phyloP scores from a whole-genome alignment of 2,888 invertebrate genomes.

The Punctoribates punctum region DNA sequence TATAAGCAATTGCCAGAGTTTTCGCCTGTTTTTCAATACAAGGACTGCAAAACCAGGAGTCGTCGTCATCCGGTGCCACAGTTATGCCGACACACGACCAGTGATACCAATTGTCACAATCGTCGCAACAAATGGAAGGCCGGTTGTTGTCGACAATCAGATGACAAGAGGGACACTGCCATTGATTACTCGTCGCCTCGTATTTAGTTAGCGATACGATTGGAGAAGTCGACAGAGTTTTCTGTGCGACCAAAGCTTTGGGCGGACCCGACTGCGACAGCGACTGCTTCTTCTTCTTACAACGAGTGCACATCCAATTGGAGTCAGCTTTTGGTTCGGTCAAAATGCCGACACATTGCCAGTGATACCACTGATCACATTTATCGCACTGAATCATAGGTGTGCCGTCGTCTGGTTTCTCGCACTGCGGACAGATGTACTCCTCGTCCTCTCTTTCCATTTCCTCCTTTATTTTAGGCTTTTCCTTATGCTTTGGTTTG shows the following conservation, averaged over 20 bases:
- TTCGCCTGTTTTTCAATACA: constrained; percentile 57
- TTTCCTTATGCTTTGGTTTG: background rate
- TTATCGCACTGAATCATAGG: constrained; percentile 96
- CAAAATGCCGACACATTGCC: constrained; percentile 57
- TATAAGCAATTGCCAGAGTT: background rate
- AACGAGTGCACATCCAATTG: constrained; percentile 87
- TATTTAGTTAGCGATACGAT: background rate
- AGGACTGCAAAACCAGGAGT: constrained; percentile 87
- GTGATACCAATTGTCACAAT: constrained; percentile 84
- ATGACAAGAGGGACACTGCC: constrained; percentile 96
- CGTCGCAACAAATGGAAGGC: constrained; percentile 96
- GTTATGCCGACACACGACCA: constrained; percentile 58
- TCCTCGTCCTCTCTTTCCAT: constrained; percentile 73
- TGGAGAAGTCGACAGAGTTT: background rate
- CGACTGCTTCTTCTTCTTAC: constrained; percentile 53
- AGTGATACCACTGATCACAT: constrained; percentile 74
- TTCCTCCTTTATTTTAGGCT: constrained; percentile 20
- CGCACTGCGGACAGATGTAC: constrained; percentile 95
- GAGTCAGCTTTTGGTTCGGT: constrained; percentile 65
- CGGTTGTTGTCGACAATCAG: constrained; percentile 83
- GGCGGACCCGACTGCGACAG: background rate
- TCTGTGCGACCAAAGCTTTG: background rate
- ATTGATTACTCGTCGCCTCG: constrained; percentile 52
- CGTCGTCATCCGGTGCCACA: constrained; percentile 63
- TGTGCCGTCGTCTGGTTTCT: constrained; percentile 70